Evolutionary conservation across 2,113 vertebrate species (phyloP).

Genomic region (Dunckerocampus dactyliophorus): DNA sequence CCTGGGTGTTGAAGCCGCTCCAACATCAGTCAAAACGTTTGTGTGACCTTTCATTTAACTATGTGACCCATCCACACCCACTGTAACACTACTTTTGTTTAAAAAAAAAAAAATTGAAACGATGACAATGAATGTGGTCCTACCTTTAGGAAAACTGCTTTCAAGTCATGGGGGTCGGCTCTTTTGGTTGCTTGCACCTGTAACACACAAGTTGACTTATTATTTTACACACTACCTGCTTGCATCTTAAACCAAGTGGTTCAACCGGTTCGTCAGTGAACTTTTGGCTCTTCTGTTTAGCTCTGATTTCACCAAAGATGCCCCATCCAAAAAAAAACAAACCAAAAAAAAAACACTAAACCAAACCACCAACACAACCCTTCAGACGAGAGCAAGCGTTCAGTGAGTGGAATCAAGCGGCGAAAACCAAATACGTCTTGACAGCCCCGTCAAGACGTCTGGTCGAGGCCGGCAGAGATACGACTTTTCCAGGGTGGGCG

Average conservation of each 20-base stretch:
- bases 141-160: constrained; percentile 90
- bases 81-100: neutral
- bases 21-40: constrained; percentile 84
- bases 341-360: neutral
- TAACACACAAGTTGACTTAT: constrained; percentile 37
- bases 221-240: neutral
- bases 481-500: constrained; percentile 37
- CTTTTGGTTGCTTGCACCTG: constrained; percentile 86
- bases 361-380: neutral
- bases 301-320: neutral
- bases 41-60: constrained; percentile 74
- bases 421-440: neutral
- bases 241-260: neutral
- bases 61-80: constrained; percentile 10
- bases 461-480: constrained; percentile 48
- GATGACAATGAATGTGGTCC: constrained; percentile 33
- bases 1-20: constrained; percentile 66
- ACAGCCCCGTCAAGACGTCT: constrained; percentile 25
- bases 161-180: constrained; percentile 86
- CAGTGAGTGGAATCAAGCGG: constrained; percentile 30
- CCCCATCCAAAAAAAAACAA: constrained; percentile 9
- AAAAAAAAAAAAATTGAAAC: too few relatives aligned
- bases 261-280: neutral
- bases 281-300: neutral
- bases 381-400: neutral